Base-by-base conservation (phyloP, 2,888 invertebrate species). In the Nematopogon swammerdamellus region DNA sequence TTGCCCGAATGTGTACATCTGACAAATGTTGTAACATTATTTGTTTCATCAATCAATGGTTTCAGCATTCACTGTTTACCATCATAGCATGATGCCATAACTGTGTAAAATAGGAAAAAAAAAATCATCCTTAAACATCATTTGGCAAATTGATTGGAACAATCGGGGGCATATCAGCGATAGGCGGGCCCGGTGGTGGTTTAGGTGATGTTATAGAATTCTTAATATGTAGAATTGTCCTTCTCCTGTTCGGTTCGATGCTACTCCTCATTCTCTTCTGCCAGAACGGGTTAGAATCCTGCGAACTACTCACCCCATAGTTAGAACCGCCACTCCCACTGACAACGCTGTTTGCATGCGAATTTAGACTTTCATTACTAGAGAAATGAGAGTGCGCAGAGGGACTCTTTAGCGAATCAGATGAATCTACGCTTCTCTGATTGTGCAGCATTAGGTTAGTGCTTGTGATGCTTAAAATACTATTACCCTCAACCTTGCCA, bases 141-240 rank as follows among this genome's bases (percentile, higher is more conserved):
- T 3, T 18, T 44, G 4, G 44, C 14, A 14, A 16, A 11, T 18
- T 44, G 3, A 17, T 44, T 16, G 56, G 50, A 19, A 51, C 51
- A 36, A 52, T 52, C 42, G 53, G 52, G 8, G 54, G 50, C 47
- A 50, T 52, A 30, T 56, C 54, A 18, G 51, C 25, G 11, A 53
- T 52, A 11, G 56, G 54, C 36, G 52, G 50, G 5, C 36, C 47
- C 11, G 14, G 4, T 30, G 46, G 48, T n/a, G 52, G 51, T 18
- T 52, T 50, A 18, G 53, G 52, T 8, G 44, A 42, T 8, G 43
- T 45, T 19, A 19, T 49, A 43, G 49, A 52, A 61, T 80, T 80
- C 63, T 80, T 80, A 53, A 80, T 80, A 55, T 77, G 75, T 44
- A 80, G 59, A 54, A 80, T 80, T 49, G 80, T 80, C 65, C 79